A percentile compares a stretch with the other conserved stretches of the same genome.
These are phyloP conservation scores for Phylloscopus whistleri DNA, from an alignment of 2,113 vertebrate species.

Conservation along the genomic window DNA sequence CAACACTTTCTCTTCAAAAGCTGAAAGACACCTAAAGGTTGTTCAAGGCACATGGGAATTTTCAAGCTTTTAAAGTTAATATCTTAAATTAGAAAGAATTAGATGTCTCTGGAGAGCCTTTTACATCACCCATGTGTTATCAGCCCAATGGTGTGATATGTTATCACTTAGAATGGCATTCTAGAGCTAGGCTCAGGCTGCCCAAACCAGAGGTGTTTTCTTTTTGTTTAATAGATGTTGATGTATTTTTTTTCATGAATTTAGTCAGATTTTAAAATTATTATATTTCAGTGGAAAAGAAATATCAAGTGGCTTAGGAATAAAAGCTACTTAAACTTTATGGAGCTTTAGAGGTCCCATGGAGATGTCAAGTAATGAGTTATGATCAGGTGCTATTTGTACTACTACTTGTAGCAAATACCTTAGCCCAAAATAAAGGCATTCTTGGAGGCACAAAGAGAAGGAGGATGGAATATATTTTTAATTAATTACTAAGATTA, in stretches of 20 bases:
- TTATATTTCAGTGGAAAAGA: neutral
- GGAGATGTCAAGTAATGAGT: neutral
- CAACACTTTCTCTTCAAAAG: neutral
- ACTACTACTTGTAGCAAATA: neutral
- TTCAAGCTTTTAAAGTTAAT: neutral
- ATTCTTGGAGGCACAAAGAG: neutral
- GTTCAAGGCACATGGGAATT: neutral
- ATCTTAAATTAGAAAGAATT: neutral
- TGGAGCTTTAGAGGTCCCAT: neutral
- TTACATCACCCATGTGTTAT: neutral
- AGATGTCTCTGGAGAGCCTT: neutral
- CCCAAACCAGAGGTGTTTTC: neutral
- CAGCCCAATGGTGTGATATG: neutral
- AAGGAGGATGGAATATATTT: neutral
- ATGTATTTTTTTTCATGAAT: fast-evolving
- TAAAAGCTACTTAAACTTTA: neutral
- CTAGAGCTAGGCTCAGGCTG: neutral
- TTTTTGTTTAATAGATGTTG: neutral
- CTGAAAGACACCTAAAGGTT: neutral
- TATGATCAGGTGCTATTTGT: neutral
- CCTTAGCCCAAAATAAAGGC: neutral
- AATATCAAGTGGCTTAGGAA: neutral
- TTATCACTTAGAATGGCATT: fast-evolving
- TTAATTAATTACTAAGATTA: neutral
- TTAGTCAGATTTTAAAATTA: neutral